Evolutionary conservation across 2,797 vertebrate genomes (phyloP).

Genomic region (Urocyon cinereoargenteus): DNA sequence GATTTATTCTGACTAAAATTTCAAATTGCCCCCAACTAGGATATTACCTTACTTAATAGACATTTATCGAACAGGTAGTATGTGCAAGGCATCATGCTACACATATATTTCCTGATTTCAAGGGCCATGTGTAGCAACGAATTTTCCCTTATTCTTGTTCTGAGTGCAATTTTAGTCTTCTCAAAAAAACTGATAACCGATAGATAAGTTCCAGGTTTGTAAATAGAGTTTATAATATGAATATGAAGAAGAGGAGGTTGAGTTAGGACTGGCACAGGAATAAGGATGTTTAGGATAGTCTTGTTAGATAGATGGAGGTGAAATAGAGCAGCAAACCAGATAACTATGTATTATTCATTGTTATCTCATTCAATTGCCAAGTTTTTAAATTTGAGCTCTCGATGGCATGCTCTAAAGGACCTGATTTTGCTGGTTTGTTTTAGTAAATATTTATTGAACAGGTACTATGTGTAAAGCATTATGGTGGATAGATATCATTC

Average conservation of each 20-base stretch:
- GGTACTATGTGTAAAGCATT: neutral
- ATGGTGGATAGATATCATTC: neutral
- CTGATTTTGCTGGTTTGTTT: neutral
- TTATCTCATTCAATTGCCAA: neutral
- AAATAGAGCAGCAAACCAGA: neutral
- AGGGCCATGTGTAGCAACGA: neutral
- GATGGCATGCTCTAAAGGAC: neutral
- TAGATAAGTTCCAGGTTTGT: neutral
- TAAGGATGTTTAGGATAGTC: neutral
- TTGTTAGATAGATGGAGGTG: neutral
- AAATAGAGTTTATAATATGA: neutral
- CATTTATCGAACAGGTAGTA: neutral
- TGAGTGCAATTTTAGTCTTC: neutral
- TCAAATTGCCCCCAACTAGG: neutral
- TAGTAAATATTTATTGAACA: neutral
- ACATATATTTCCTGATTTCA: neutral
- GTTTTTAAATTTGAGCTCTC: neutral
- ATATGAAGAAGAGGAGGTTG: neutral
- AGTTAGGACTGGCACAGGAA: neutral
- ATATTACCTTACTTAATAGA: neutral
- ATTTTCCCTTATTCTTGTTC: constrained; percentile 8
- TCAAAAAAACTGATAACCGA: neutral
- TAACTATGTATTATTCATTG: neutral
- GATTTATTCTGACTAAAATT: neutral
- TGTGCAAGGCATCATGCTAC: neutral